Evolutionary conservation across 2,797 vertebrate genomes (phyloP).

Genomic region (Notoglanidium macrostoma): DNA sequence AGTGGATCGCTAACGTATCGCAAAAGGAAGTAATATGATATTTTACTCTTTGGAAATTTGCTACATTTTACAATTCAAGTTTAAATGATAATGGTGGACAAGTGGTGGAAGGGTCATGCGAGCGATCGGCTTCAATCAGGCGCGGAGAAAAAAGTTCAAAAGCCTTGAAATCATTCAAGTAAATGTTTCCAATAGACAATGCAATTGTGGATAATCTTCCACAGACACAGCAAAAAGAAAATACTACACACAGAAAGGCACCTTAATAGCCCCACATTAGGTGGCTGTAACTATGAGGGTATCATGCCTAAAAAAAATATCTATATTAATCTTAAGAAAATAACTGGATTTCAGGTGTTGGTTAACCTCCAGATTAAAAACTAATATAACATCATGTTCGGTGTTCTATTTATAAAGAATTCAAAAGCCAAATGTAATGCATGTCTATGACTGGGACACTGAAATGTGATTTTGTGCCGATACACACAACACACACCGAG

Average conservation of each 20-base stretch:
- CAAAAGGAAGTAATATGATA: no score
- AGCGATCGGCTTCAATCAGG: not conserved
- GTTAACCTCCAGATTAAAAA: not conserved
- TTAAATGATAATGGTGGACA: not conserved
- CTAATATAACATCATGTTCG: not conserved
- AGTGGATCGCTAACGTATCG: no score
- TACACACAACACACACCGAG: not conserved
- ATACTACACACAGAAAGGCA: not conserved
- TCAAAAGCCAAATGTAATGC: not conserved
- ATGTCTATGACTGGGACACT: not conserved
- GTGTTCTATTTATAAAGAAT: not conserved
- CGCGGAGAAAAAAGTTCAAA: not conserved
- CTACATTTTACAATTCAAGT: not conserved
- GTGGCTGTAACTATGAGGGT: not conserved
- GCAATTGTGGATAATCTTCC: not conserved
- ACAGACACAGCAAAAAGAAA: not conserved
- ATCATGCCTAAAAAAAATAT: not conserved
- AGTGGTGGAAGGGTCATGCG: not conserved
- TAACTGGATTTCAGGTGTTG: not conserved
- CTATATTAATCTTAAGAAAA: not conserved
- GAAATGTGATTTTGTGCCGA: not conserved
- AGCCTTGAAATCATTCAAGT: not conserved
- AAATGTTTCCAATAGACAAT: not conserved
- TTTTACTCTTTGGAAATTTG: not conserved
- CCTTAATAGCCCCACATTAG: not conserved